These are phyloP conservation scores for Muscidifurax raptorellus DNA, from an alignment of 1,140 invertebrate genomes.

Conservation along the genomic window DNA sequence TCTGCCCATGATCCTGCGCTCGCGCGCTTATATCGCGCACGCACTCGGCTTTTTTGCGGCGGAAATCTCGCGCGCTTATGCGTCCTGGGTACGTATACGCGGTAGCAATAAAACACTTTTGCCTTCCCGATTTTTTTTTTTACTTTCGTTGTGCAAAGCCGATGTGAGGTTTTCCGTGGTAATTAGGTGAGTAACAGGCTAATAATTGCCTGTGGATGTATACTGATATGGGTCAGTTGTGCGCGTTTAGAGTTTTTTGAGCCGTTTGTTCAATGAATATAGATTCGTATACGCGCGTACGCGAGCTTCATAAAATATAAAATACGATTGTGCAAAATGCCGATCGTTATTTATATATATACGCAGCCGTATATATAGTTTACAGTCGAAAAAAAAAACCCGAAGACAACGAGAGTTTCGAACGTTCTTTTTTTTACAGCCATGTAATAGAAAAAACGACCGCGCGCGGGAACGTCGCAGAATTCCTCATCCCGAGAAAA, in stretches of 20 bases:
- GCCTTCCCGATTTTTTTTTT: slow-evolving; percentile 3
- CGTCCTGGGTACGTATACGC: neutral
- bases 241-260: neutral
- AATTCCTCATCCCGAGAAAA: neutral
- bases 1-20: neutral
- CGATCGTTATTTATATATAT: no score
- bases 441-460: no score
- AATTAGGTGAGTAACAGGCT: slow-evolving; percentile 15
- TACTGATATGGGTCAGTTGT: neutral
- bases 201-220: no score
- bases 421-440: no score
- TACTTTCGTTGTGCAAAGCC: neutral
- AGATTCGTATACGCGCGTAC: neutral
- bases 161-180: slow-evolving; percentile 8
- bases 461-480: no score
- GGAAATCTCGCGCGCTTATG: slow-evolving; percentile 25
- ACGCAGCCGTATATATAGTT: no score
- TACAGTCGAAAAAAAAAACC: no score
- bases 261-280: neutral
- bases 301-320: no score
- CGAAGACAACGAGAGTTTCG: neutral
- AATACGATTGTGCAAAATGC: no score
- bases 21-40: neutral
- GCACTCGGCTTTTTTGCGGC: neutral
- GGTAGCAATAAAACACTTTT: neutral